A percentile compares a stretch with the other conserved stretches of the same genome.
phyloP scores from a whole-genome alignment of 2,113 vertebrate species.

The Oxyura jamaicensis region DNA sequence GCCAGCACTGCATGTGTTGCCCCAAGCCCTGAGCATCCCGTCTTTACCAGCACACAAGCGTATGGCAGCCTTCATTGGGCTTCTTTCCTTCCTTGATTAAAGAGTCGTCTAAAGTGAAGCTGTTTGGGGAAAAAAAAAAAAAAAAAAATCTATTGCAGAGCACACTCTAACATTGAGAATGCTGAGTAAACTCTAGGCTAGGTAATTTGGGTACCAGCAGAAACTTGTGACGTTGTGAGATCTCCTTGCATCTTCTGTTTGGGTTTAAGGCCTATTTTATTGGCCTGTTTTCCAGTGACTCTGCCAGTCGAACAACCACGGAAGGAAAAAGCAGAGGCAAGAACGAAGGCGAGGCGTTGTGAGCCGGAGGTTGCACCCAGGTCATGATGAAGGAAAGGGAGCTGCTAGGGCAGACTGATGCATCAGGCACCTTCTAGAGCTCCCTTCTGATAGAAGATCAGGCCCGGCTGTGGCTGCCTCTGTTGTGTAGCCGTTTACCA shows the following conservation, averaged over 20 bases:
- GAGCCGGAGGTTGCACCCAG: not conserved
- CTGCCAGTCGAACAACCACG: not conserved
- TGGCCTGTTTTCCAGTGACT: not conserved
- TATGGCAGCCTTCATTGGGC: not conserved
- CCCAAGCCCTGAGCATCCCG: not conserved
- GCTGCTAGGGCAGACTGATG: not conserved
- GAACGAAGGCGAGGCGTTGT: not conserved
- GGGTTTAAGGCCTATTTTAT: not conserved
- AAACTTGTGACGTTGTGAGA: not conserved
- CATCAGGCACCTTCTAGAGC: not conserved
- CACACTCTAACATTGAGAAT: fast-evolving
- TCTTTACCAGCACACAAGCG: not conserved
- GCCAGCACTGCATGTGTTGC: not conserved
- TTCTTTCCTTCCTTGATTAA: conserved; percentile 29
- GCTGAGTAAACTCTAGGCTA: not conserved
- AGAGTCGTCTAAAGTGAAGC: not conserved
- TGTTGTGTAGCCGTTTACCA: not conserved
- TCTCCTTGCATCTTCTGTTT: not conserved
- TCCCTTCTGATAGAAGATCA: not conserved
- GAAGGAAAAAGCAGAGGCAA: not conserved
- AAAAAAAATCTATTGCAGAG: not conserved
- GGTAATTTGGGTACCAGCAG: not conserved
- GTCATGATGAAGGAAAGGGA: not conserved
- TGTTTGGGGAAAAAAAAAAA: not conserved
- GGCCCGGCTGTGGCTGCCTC: too few species aligned